phyloP scores from a whole-genome alignment of 1,140 invertebrate species.

The Idris sp. region DNA sequence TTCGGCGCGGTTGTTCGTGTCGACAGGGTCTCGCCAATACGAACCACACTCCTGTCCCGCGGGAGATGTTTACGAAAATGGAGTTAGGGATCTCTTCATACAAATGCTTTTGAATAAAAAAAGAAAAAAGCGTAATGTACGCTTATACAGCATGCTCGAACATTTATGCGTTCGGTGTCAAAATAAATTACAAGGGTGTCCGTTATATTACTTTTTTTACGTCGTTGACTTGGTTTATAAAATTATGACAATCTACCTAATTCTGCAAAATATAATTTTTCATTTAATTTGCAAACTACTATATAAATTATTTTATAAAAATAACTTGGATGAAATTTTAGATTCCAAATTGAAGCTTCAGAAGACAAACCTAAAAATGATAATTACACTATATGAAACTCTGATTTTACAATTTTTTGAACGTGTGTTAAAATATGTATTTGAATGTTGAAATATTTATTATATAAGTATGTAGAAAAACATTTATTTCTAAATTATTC shows the following conservation, averaged over 20 bases:
- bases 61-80: constrained; percentile 54
- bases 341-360: too few relatives aligned
- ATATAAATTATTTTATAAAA: too few relatives aligned
- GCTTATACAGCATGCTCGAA: constrained; percentile 11
- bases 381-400: too few relatives aligned
- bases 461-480: too few relatives aligned
- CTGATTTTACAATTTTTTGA: too few relatives aligned
- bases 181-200: constrained; percentile 8
- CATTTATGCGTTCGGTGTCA: constrained; percentile 3
- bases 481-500: too few relatives aligned
- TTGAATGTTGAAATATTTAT: too few relatives aligned
- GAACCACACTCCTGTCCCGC: constrained; percentile 39
- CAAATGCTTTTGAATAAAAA: constrained; percentile 33
- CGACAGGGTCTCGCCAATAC: constrained; percentile 38
- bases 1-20: constrained; percentile 67
- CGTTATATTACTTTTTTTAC: constrained; percentile 13
- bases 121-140: constrained; percentile 1
- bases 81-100: constrained; percentile 30
- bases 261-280: too few relatives aligned
- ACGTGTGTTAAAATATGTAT: too few relatives aligned
- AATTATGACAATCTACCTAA: constrained; percentile 15
- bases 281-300: too few relatives aligned
- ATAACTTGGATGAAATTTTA: too few relatives aligned
- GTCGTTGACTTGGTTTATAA: constrained; percentile 14
- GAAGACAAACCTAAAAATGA: too few relatives aligned